phyloP scores from a whole-genome alignment of 2,888 invertebrate genomes.

The Amblyjoppa proteus region DNA sequence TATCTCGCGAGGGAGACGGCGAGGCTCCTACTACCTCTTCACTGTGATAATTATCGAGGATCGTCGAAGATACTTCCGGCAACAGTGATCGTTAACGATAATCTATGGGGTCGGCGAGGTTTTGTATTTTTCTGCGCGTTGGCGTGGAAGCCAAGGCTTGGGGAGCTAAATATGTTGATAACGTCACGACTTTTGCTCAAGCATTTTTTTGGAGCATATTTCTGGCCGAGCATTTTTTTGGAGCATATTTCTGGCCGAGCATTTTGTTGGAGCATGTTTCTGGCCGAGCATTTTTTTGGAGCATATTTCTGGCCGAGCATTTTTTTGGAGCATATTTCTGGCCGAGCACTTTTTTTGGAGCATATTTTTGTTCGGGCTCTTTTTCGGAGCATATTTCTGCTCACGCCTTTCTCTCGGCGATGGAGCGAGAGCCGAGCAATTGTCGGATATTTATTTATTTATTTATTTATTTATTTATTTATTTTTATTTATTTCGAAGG shows the following conservation, averaged over 20 bases:
- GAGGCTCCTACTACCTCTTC: conserved; percentile 5
- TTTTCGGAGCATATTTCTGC: neutral
- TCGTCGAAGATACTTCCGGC: conserved; percentile 33
- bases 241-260: neutral
- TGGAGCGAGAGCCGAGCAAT: too few species aligned
- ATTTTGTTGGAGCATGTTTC: neutral
- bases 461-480: neutral
- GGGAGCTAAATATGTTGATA: neutral
- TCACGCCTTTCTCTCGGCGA: too few species aligned
- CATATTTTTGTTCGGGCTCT: neutral
- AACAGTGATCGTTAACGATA: conserved; percentile 25
- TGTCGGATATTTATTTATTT: too few species aligned
- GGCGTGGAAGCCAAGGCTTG: neutral
- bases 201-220: neutral
- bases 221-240: neutral
- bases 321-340: neutral
- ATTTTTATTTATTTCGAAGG: neutral
- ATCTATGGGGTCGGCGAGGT: neutral
- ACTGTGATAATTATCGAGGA: neutral
- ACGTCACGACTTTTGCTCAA: neutral
- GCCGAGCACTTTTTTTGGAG: neutral
- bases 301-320: neutral
- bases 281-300: neutral
- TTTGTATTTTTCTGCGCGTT: neutral
- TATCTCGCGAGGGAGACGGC: conserved; percentile 22